Evolutionary conservation across 2,113 vertebrate species (phyloP).

Genomic region (Plectropomus leopardus): DNA sequence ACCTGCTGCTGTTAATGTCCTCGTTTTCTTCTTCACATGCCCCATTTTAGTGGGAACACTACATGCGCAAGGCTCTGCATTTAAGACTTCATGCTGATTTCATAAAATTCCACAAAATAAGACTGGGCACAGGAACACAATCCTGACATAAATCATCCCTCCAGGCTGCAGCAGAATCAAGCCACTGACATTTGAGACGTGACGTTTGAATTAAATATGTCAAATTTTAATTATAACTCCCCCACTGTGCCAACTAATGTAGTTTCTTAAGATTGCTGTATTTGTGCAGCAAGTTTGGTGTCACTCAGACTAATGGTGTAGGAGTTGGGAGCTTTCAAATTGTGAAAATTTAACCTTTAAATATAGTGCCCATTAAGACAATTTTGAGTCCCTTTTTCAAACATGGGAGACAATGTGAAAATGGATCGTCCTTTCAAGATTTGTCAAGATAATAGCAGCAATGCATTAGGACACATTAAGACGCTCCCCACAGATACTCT

Average conservation of each 20-base stretch:
- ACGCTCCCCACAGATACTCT: neutral
- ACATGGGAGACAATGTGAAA: slow-evolving; percentile 6
- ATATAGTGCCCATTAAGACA: slow-evolving; percentile 14
- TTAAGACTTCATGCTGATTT: neutral
- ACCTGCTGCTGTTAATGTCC: neutral
- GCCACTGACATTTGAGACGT: slow-evolving; percentile 1
- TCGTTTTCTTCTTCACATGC: neutral
- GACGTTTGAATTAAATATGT: slow-evolving; percentile 30
- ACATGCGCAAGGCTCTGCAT: neutral
- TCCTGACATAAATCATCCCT: slow-evolving; percentile 4
- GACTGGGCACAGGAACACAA: neutral
- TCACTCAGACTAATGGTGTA: slow-evolving; percentile 46
- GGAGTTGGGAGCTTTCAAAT: slow-evolving; percentile 53
- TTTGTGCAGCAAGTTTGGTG: slow-evolving; percentile 33
- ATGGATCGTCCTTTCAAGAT: slow-evolving; percentile 5
- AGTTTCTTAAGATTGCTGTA: slow-evolving; percentile 22
- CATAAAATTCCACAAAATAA: neutral
- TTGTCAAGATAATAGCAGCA: slow-evolving; percentile 2
- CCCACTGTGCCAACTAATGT: slow-evolving; percentile 20
- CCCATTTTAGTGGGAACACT: neutral
- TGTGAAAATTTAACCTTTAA: slow-evolving; percentile 43
- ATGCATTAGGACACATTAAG: slow-evolving; percentile 13
- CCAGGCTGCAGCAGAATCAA: neutral
- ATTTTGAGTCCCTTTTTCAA: slow-evolving; percentile 13
- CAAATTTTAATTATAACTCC: slow-evolving; percentile 39